Evolutionary conservation across 2,113 vertebrate species (phyloP), one percentile per base, ranked within the genome.

Genomic region (zebrafish (Danio rerio)): DNA sequence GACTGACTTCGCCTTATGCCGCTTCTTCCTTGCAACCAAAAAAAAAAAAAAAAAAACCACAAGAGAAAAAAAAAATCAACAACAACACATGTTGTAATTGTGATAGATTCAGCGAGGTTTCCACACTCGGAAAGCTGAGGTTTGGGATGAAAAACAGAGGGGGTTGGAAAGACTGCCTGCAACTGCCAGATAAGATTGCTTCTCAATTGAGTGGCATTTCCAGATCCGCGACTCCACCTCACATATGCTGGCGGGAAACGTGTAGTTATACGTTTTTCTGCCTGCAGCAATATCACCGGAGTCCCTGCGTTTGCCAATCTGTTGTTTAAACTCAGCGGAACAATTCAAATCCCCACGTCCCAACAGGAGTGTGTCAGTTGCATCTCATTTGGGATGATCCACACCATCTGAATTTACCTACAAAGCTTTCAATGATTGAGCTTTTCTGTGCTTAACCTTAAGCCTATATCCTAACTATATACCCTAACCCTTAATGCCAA

Each of bases 171-270:
- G 83, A 78, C 83, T 82, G 88, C 86, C 91, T 91, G 87, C 85
- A 88, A 85, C 83, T 86, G 83, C 82, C 84, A 85, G 90, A 93
- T 92, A 93, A 92, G 90, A 91, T 91, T 91, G 83, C 86, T 81
- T 86, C 58, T 71, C 84, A 87, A 84, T 77, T 89, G 84, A 91
- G 81, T 90, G 90, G 85, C 80, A 66, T 91, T 89, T 89, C 87
- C 81, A 79, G 86, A 83, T 83, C 76, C 77, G 80, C 65, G 83
- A 86, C 89, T 87, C 87, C 88, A 84, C 85, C 82, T 66, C 82
- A 87, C 73, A 76, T 85, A 87, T 49, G 69, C 69, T 75, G 83
- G 62, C 59, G 80, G 80, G 74, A 85, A 81, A 86, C 55, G 74
- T 82, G 70, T 50, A 21, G 71, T 88, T 85, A 55, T 63, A 68